Base-by-base conservation (phyloP, 1,140 invertebrate genomes). In the Akabosia matsudoensis region DNA sequence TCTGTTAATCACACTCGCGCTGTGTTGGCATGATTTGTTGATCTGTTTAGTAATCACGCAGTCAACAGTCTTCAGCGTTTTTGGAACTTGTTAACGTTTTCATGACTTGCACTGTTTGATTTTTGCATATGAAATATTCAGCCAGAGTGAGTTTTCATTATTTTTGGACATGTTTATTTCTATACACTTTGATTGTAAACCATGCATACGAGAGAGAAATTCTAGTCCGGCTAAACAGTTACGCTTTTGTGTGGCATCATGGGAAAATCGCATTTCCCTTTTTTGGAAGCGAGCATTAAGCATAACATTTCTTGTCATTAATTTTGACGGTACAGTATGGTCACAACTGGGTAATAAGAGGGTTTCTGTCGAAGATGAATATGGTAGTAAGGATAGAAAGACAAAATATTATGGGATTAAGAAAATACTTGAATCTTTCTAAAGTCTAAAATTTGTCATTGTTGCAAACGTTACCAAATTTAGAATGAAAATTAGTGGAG, bases 381-480 rank as follows among this genome's bases (percentile, higher is more conserved):
- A 10, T 10, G 7, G 37, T 45, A 45, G 37, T n/a, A 45, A 45
- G 37, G 37, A 18, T 10, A 18, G 37, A 45, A 37, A 80, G 79
- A 76, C 79, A 80, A 78, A 80, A 80, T 80, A 80, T 80, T 80
- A 75, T 78, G 79, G 79, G 79, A 80, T 80, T 80, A 78, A 18
- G n/a, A 73, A 76, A 22, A 72, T 13, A 10, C 18, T 45, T 7
- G 37, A 18, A 45, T 61, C 54, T 14, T 61, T 61, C 7, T 24
- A 61, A 13, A 22, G 7, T 22, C 24, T 24, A 22, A n/a, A 61
- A 61, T 61, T 61, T 61, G 54, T 61, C 54, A 61, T 61, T 61
- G 54, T 61, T 61, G 14, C 7, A 61, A 45, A 7, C n/a, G 61
- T 67, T 13, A 67, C 61, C 61, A 67, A 67, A 67, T 67, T 30